Base-by-base conservation (phyloP, 2,888 invertebrate genomes). In the Chesias legatella region DNA sequence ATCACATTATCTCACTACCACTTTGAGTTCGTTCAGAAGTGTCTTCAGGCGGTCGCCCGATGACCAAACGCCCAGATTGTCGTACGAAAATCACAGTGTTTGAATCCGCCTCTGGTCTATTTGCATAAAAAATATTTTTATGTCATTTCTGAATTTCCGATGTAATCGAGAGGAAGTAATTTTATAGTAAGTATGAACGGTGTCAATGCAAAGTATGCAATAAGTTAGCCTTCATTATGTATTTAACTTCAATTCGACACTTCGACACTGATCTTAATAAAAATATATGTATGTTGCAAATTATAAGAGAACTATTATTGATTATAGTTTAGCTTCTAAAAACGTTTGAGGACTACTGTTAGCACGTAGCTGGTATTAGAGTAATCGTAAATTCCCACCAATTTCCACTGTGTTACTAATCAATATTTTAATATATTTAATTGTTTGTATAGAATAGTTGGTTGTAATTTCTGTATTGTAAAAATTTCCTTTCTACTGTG, bases 251-350 rank as follows among this genome's bases (percentile, higher is more conserved):
- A 33, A 26, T 33, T 32, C 38, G n/a, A 25, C 34, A 47, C 32
- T 29, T 40, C 31, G 33, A 37, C 36, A 37, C 40, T 43, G 39
- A 36, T 33, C 38, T 43, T 20, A 31, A 23, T 31, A 36, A 25
- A 41, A 38, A 13, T 33, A 33, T 41, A 41, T 46, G 33, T 41
- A 39, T 31, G 44, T 17, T 24, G 24, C 30, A 36, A 44, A 34
- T 31, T 40, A 42, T 13, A 31, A 38, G 26, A 11, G 17, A 40
- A 41, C 17, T 13, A 38, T 48, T 34, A 48, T 48, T 50, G 44
- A 45, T 43, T 50, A 38, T 50, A 50, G 34, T 50, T 25, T 43
- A 53, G 51, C 40, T 42, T 49, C n/a, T 44, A 51, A 34, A 30
- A 38, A 36, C 23, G 35, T 33, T 48, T 9, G 21, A 39, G 32